Evolutionary conservation across 2,113 vertebrate genomes (phyloP).

Genomic region (Saguinus imperator): DNA sequence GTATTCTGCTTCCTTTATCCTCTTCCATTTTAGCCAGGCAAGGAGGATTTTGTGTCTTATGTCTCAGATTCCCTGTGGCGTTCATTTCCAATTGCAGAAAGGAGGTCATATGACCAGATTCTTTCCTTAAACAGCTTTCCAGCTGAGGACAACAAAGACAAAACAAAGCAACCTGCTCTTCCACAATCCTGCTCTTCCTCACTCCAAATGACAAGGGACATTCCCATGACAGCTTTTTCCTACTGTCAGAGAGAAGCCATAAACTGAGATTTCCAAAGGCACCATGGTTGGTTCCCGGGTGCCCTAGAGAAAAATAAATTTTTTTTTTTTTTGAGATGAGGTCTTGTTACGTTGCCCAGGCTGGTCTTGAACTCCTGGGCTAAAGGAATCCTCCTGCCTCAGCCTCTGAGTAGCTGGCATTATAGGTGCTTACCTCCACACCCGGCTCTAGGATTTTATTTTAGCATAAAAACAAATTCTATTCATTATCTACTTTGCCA

Average conservation of each 20-base stretch:
- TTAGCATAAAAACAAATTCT: neutral
- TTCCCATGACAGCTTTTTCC: neutral
- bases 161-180: neutral
- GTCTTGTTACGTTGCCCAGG: neutral
- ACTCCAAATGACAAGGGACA: neutral
- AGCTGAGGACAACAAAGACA: neutral
- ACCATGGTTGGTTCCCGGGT: neutral
- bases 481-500: neutral
- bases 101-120: neutral
- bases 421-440: neutral
- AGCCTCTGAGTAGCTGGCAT: neutral
- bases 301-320: neutral
- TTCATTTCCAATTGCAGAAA: slow-evolving; percentile 2
- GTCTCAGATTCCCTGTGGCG: neutral
- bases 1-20: neutral
- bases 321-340: neutral
- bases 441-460: neutral
- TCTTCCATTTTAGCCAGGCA: neutral
- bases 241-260: neutral
- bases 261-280: neutral
- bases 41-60: neutral
- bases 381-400: neutral
- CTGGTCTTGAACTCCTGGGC: neutral
- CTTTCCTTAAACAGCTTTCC: neutral
- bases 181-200: neutral